Evolutionary conservation across 2,797 vertebrate species (phyloP).

Genomic region (Fistularia commersonii): DNA sequence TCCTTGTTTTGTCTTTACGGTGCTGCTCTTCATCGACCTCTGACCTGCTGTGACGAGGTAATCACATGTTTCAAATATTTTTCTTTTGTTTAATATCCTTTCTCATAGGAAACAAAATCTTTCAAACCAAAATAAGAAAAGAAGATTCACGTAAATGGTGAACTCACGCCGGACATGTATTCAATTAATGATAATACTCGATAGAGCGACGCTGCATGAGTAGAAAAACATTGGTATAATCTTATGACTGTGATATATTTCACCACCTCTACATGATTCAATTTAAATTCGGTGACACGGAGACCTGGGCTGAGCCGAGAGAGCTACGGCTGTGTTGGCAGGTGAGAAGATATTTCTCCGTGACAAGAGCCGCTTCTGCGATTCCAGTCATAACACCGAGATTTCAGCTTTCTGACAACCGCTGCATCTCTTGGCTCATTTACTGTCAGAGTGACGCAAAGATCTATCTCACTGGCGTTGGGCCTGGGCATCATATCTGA

Average conservation of each 20-base stretch:
- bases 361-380: slow-evolving; percentile 15
- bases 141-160: too few species aligned
- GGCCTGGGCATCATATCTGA: slow-evolving; percentile 21
- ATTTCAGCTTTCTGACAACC: slow-evolving; percentile 21
- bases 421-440: slow-evolving; percentile 37
- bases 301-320: neutral
- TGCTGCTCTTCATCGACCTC: too few species aligned
- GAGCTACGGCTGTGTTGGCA: slow-evolving; percentile 8
- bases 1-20: too few species aligned
- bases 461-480: slow-evolving; percentile 26
- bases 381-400: slow-evolving; percentile 46
- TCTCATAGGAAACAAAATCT: too few species aligned
- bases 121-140: too few species aligned
- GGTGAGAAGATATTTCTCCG: slow-evolving; percentile 11
- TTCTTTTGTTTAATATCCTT: too few species aligned
- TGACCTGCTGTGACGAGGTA: too few species aligned
- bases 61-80: too few species aligned
- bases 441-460: slow-evolving; percentile 23
- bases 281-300: neutral
- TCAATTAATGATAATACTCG: too few species aligned
- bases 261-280: neutral
- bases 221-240: too few species aligned
- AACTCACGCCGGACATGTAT: too few species aligned
- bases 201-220: too few species aligned
- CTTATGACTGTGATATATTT: slow-evolving; percentile 1